Percentiles rank a stretch among this genome's conserved stretches.
Evolutionary conservation across 2,113 vertebrate species (phyloP).

Genomic region (Neolamprologus falcicula): DNA sequence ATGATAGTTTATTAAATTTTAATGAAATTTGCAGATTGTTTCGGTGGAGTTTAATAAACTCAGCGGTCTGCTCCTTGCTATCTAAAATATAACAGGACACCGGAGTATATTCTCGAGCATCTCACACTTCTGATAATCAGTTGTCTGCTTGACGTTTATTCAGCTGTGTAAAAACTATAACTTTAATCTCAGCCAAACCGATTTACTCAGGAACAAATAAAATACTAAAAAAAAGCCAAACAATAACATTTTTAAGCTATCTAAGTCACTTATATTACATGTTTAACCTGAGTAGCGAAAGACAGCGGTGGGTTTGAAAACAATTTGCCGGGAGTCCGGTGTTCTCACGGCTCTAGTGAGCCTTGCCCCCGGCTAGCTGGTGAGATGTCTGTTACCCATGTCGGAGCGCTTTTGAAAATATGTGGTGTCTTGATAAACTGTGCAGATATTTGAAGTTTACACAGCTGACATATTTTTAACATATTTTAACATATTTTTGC

Average conservation of each 20-base stretch:
- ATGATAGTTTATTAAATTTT: background rate
- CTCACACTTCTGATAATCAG: background rate
- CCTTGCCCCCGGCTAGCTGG: too few species aligned
- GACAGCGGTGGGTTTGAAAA: too few species aligned
- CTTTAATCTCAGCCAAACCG: background rate
- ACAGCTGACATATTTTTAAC: too few species aligned
- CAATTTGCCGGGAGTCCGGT: too few species aligned
- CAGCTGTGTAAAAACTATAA: background rate
- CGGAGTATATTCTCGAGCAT: background rate
- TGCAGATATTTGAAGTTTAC: too few species aligned
- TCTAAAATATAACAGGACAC: accelerated
- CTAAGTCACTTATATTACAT: too few species aligned
- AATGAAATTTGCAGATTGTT: accelerated
- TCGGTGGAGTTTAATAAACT: accelerated
- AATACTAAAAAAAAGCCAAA: background rate
- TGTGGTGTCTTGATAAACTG: too few species aligned
- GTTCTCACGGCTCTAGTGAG: too few species aligned
- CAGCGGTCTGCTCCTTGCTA: accelerated
- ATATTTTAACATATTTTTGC: too few species aligned
- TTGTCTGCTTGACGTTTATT: accelerated
- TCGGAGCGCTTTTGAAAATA: too few species aligned
- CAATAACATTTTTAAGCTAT: too few species aligned
- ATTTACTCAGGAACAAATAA: background rate
- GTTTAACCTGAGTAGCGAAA: accelerated
- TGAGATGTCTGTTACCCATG: too few species aligned